These are phyloP conservation scores for Arnoldichthys spilopterus DNA, from an alignment of 2,797 vertebrate species.

Conservation along the genomic window DNA sequence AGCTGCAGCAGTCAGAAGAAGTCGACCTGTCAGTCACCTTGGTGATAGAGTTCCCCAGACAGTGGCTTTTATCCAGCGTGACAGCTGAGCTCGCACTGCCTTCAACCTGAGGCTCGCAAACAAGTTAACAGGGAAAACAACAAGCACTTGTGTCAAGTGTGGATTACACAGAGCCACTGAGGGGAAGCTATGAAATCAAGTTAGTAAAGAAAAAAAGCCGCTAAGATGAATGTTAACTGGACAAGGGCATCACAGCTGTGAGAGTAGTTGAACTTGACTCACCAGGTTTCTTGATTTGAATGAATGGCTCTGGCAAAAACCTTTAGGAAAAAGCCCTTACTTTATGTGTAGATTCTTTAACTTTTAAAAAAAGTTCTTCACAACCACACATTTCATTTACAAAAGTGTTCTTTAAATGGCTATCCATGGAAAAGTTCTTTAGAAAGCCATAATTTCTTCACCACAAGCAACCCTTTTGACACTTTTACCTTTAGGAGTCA, in stretches of 20 bases:
- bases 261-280: neutral
- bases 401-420: too few species aligned
- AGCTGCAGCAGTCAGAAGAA: slow-evolving; percentile 37
- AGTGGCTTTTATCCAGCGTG: slow-evolving; percentile 29
- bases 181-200: slow-evolving; percentile 23
- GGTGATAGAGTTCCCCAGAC: slow-evolving; percentile 43
- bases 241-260: neutral
- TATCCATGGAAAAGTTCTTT: too few species aligned
- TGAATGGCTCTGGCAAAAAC: too few species aligned
- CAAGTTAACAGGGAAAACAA: slow-evolving; percentile 36
- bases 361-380: too few species aligned
- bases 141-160: neutral
- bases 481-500: too few species aligned
- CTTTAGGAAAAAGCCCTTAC: too few species aligned
- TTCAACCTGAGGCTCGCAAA: slow-evolving; percentile 25
- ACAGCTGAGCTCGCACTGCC: slow-evolving; percentile 8
- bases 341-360: too few species aligned
- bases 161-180: slow-evolving; percentile 4
- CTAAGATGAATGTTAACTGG: neutral
- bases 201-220: neutral
- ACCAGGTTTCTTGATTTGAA: too few species aligned
- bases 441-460: too few species aligned
- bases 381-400: too few species aligned
- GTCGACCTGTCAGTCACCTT: slow-evolving; percentile 48
- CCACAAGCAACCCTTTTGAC: too few species aligned